A percentile compares a stretch with the other conserved stretches of the same genome.
Evolutionary conservation across 2,113 vertebrate species (phyloP).

Genomic region (Gavialis gangeticus): DNA sequence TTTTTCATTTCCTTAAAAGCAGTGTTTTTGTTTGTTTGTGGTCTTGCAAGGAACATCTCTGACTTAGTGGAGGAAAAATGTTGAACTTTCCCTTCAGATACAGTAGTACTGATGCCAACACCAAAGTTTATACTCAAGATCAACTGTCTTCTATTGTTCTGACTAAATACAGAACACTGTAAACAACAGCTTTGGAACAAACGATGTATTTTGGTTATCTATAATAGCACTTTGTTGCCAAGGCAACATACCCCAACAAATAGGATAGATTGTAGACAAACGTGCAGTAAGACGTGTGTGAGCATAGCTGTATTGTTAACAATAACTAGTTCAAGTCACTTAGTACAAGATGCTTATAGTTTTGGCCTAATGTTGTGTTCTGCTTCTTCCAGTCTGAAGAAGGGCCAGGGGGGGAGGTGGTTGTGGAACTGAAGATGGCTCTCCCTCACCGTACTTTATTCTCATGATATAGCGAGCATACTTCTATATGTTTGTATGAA

Average conservation of each 20-base stretch:
- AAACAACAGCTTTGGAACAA: background rate
- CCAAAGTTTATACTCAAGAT: background rate
- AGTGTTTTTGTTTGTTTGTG: too few species aligned
- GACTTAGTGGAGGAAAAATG: too few species aligned
- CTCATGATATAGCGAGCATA: background rate
- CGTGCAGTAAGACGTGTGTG: background rate
- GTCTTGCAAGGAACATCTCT: too few species aligned
- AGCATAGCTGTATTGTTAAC: background rate
- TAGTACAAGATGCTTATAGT: background rate
- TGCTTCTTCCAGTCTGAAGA: background rate
- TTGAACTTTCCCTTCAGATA: too few species aligned
- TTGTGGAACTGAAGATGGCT: background rate
- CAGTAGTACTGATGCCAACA: background rate
- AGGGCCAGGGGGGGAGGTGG: accelerated
- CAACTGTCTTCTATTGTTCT: background rate
- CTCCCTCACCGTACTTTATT: background rate
- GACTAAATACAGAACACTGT: background rate
- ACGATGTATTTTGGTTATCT: background rate
- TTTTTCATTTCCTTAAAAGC: too few species aligned
- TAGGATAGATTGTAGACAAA: background rate
- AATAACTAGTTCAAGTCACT: background rate
- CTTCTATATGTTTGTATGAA: background rate
- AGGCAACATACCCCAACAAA: background rate
- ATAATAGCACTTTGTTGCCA: background rate
- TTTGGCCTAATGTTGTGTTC: background rate